Evolutionary conservation across 1,140 invertebrate species (phyloP).

Genomic region (Drosophila carrolli): DNA sequence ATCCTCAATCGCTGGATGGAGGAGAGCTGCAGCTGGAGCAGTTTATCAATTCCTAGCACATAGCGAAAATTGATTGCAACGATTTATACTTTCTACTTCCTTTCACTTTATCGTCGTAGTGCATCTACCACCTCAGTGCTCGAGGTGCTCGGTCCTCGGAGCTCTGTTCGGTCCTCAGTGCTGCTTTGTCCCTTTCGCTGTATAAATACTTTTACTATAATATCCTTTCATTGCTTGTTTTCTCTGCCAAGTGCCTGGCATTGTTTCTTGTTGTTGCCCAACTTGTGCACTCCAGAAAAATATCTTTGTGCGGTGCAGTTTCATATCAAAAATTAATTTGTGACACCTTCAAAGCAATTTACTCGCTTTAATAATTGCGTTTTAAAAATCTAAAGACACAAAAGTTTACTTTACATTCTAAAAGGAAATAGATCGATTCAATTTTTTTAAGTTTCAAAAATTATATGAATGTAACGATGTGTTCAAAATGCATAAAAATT

Average conservation of each 20-base stretch:
- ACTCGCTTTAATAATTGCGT: too few species aligned
- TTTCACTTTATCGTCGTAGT: conserved; percentile 77
- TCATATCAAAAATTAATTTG: background rate
- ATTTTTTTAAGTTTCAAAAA: too few species aligned
- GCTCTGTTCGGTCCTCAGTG: conserved; percentile 13
- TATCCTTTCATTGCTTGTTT: conserved; percentile 82
- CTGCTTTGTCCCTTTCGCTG: conserved; percentile 65
- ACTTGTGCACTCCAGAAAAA: conserved; percentile 4
- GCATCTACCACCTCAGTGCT: conserved; percentile 48
- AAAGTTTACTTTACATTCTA: too few species aligned
- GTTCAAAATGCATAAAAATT: too few species aligned
- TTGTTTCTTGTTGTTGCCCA: conserved; percentile 64
- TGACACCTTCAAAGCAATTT: background rate
- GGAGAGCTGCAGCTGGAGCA: conserved; percentile 44
- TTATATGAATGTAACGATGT: too few species aligned
- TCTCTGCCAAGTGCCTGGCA: conserved; percentile 72
- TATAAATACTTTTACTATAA: conserved; percentile 82
- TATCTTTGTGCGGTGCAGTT: background rate
- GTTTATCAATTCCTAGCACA: conserved; percentile 81
- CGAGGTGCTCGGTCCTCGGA: conserved; percentile 4
- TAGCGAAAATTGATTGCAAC: conserved; percentile 83
- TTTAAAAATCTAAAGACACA: too few species aligned
- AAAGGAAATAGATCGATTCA: too few species aligned
- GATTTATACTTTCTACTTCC: conserved; percentile 83
- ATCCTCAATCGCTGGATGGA: conserved; percentile 32